Base-by-base conservation (phyloP, 1,140 invertebrate genomes). In the Diploscapter pachys region DNA sequence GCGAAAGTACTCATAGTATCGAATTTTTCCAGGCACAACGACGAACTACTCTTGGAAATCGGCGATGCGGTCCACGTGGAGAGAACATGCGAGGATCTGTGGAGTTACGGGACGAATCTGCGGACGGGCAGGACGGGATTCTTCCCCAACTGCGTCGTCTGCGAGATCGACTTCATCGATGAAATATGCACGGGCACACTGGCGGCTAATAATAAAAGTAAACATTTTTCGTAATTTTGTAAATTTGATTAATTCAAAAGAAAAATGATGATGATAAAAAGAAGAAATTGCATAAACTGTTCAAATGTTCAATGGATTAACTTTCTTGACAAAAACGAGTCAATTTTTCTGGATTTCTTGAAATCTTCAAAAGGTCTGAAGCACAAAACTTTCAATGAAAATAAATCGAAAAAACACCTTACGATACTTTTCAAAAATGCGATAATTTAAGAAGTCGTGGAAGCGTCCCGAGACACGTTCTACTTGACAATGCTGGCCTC, bases 51-150 rank as follows among this genome's bases (percentile, higher is more conserved):
- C 85, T 89, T 98, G 8, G 95, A 98, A 88, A 96, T 98, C 67
- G 96, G 96, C 4, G 96, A 98, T 87, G 93, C 95, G 4, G 91
- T 98, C 79, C 96, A 97, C 84, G 93, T 98, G 76, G 92, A 95
- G 82, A 93, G 94, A 85, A 94, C 97, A 86, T 93, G 92, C 9
- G 95, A 98, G 80, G 95, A 98, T 87, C 88, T 96, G 63, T 98
- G 96, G 95, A 96, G 94, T 88, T 94, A 96, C 91, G 95, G 93
- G 59, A 93, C 96, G 0, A 98, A 98, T 88, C 86, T 98, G 64
- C 89, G 94, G 78, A 94, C 94, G 1, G 93, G 93, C 49, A 89
- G 92, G 71, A 91, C 93, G 87, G 96, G 96, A 8, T 95, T 97
- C 67, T 98, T 98, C 85, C 96, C 95, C 2, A 93, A 93, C 64